Conservation (phyloP, 64 coral and sea anemone genomes). For the Orbicella faveolata region DNA sequence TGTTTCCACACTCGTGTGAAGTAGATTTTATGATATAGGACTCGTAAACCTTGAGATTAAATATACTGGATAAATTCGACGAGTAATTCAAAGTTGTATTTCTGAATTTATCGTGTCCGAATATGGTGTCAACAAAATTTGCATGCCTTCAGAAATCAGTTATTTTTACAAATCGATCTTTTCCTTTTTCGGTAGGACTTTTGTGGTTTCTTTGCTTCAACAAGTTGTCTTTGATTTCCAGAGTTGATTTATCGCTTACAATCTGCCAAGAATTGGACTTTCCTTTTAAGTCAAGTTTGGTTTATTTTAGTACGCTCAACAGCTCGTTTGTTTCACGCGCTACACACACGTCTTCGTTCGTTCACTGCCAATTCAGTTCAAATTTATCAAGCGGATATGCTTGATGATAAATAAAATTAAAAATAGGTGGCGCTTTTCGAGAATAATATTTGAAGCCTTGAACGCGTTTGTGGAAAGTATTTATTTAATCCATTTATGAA, state of each 20-base stretch:
- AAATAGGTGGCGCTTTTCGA: neutral
- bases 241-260: neutral
- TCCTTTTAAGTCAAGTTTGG: neutral
- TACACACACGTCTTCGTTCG: neutral
- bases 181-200: neutral
- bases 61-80: neutral
- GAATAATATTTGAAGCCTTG: neutral
- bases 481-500: constrained; percentile 9
- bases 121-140: neutral
- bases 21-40: neutral
- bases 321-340: neutral
- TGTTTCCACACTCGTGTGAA: constrained; percentile 10
- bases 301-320: neutral
- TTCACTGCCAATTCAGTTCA: neutral
- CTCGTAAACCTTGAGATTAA: neutral
- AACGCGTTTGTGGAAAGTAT: neutral
- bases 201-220: neutral
- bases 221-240: neutral
- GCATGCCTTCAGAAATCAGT: neutral
- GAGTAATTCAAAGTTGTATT: neutral
- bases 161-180: neutral
- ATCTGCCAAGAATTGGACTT: neutral
- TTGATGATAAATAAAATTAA: neutral
- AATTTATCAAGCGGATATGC: neutral
- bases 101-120: neutral